Conservation (phyloP, 2,113 vertebrate species). For the Oreochromis tanganicae region DNA sequence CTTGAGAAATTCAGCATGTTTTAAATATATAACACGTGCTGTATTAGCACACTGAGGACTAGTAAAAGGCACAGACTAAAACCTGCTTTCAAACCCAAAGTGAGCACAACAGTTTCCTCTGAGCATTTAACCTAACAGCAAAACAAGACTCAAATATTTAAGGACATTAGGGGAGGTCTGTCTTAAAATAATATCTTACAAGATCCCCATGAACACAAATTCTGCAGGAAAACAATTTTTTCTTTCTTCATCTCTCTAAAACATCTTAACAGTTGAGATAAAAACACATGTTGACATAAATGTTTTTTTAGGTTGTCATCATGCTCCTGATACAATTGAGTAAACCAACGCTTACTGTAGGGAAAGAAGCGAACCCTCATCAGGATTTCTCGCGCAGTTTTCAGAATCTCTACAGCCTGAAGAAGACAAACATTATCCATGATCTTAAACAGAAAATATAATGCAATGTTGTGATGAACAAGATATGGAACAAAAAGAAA, state of each 20-base stretch:
- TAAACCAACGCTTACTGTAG: conserved; percentile 82
- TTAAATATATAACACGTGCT: background rate
- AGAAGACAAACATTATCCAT: background rate
- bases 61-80: background rate
- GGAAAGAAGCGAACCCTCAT: conserved; percentile 98
- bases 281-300: background rate
- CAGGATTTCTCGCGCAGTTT: conserved; percentile 91
- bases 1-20: background rate
- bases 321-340: background rate
- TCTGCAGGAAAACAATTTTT: background rate
- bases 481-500: background rate
- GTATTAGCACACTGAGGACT: background rate
- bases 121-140: background rate
- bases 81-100: background rate
- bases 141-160: background rate
- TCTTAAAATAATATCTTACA: background rate
- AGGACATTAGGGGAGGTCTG: fast-evolving
- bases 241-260: background rate
- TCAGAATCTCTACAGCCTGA: conserved; percentile 96
- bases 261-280: background rate
- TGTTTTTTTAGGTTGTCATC: background rate
- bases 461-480: background rate
- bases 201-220: background rate
- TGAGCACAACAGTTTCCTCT: background rate
- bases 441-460: background rate